Base-by-base conservation (phyloP, 2,113 vertebrate genomes). In the Nansenia antarctica region DNA sequence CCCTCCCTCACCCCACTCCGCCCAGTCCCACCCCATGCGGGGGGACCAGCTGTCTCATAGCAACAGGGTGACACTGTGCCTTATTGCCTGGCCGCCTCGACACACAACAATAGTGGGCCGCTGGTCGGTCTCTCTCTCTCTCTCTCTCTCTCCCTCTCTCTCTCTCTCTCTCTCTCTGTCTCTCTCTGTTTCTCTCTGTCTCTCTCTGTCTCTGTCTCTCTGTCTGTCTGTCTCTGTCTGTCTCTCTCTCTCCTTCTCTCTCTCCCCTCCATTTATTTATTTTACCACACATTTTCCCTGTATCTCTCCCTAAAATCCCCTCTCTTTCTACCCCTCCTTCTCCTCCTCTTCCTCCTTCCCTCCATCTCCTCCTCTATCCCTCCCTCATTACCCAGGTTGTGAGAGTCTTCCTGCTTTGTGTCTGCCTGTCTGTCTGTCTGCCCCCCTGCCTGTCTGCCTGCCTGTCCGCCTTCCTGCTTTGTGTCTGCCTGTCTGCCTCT, bases 41-140 rank as follows among this genome's bases (percentile, higher is more conserved):
- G 26, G 61, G 35, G 11, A 24, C 34, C 61, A 62, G 32, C 61
- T 62, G 61, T 62, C 61, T 62, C 61, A 18, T 39, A 42, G 61
- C 61, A 45, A 62, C 61, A 62, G 61, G 35, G 35, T 62, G 61
- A 62, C 35, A 62, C 35, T 7, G 34, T 27, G 35, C 22, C 32
- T 62, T 42, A 24, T 20, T 9, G 6, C 18, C 15, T 49, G 45
- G 2, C 45, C 14, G n/a, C 45, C 45, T 22, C 45, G n/a, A 49
- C n/a, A 20, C 45, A 49, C n/a, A 49, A 20, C 45, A 49, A 49
- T 49, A 6, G 5, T 8, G n/a, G 61, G 35, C 18, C 24, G 20
- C 32, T 62, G 61, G 32, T 11, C 26, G 14, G 32, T 29, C 52
- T 54, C 53, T 2, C 53, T 53, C n/a, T 18, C 22, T 14, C 53